Evolutionary conservation across 2,113 vertebrate species (phyloP), one percentile per base, ranked within the genome.

Genomic region (Muntiacus reevesi): DNA sequence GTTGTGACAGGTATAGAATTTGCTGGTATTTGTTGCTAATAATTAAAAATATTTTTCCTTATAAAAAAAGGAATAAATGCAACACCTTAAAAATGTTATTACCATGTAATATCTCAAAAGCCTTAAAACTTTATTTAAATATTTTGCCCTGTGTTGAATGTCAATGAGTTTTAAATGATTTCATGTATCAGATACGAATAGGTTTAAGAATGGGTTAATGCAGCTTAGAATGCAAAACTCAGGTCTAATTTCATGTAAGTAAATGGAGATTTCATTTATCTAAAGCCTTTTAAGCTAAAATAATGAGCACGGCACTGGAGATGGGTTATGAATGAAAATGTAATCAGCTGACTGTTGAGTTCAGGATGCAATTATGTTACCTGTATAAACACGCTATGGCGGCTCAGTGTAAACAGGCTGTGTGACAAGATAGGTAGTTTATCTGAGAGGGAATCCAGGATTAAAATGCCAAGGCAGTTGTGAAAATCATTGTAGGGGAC

Each of bases 331-430:
- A 27, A 88, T 94, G 57, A 97, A 67, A 95, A 96, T 98, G 97
- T 97, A 10, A 92, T 96, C 83, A 98, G 52, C 78, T 54, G n/a
- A 40, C 45, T 96, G 90, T 87, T 95, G 92, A 95, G 93, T 96
- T 84, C 84, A 98, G 96, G 40, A 84, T 60, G 87, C 97, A 97
- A 95, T 97, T 98, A 98, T 54, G 81, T 98, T 97, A 89, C 95
- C 97, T 97, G 19, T 94, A 81, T 94, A 98, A 97, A 96, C 92
- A 36, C 85, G 55, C 94, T 92, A 78, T 52, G 52, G 47, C 92
- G 54, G 81, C 89, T 6, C 85, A 50, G 25, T 62, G 59, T 64
- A 94, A 97, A 94, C 84, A 78, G 54, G 10, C 15, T 94, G 30
- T 94, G 30, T 83, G 52, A 84, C 27, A 87, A 57, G 23, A 45